Percentiles rank a stretch among this genome's conserved stretches.
phyloP scores from a whole-genome alignment of 2,797 vertebrate species.

The Phylloscopus collybita region DNA sequence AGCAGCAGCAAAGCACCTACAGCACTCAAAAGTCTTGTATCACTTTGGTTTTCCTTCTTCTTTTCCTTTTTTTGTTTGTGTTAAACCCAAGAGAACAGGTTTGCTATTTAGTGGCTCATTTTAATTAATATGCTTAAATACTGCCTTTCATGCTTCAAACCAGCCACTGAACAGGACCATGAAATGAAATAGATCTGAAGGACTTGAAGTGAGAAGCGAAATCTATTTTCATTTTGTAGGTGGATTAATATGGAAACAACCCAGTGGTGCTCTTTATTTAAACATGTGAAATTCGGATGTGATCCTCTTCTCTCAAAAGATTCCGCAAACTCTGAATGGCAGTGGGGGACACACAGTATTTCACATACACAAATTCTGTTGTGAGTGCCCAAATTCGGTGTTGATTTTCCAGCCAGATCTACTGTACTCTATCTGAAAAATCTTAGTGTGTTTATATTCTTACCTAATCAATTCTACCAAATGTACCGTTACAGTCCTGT shows the following conservation, averaged over 20 bases:
- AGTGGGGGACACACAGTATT: not conserved
- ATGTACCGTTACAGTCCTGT: not conserved
- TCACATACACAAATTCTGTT: not conserved
- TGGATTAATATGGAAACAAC: not conserved
- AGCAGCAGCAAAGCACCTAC: not conserved
- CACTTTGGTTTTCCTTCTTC: not conserved
- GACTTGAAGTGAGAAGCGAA: not conserved
- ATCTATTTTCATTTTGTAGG: not conserved
- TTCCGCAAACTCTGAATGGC: not conserved
- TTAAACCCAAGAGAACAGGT: not conserved
- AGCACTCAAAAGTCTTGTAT: not conserved
- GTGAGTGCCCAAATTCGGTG: not conserved
- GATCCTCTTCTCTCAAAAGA: not conserved
- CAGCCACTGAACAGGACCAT: not conserved
- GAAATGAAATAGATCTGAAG: not conserved
- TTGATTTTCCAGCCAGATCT: not conserved
- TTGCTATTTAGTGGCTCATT: not conserved
- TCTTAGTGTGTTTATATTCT: not conserved
- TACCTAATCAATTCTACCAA: not conserved
- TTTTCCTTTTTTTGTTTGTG: not conserved
- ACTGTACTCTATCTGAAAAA: not conserved
- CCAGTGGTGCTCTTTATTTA: not conserved
- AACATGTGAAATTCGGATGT: not conserved
- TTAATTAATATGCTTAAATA: not conserved
- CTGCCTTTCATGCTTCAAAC: not conserved